Base-by-base conservation (phyloP, 2,113 vertebrate genomes). In the Neodontobutis hainanensis region DNA sequence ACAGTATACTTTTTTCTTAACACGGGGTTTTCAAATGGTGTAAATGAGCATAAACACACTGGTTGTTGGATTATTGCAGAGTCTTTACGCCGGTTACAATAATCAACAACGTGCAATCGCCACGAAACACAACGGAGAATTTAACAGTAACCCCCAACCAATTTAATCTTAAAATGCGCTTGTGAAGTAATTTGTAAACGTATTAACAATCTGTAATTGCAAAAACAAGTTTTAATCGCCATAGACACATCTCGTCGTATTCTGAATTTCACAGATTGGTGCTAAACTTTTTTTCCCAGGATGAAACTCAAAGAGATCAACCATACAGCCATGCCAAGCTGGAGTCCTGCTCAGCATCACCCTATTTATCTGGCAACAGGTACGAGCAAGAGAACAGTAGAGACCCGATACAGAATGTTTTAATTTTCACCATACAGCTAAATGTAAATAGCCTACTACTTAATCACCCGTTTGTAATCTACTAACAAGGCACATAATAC, bases 291-390 rank as follows among this genome's bases (percentile, higher is more conserved):
- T 69, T 60, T 56, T 50, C 71, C 4, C 66, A 92, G 94, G 79
- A 99, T 99, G 97, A 98, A 98, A 91, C 92, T 99, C 51, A 99
- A 99, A 87, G 96, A 97, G 78, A 87, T 99, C 56, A 95, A 95
- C 71, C 95, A 95, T 50, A 97, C 97, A 14, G 97, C 97, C 55
- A 95, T 97, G 87, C 96, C 97, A 93, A 94, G 95, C 43, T 99
- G 97, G 97, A 98, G 97, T 80, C 96, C 96, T 73, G 92, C 94
- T 3, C 94, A 95, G 80, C 95, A 96, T 70, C 95, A 99, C 72
- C 97, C 97, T 11, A 93, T 98, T 84, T 98, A 95, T 80, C 86
- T 99, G 58, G 97, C 97, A 35, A 94, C 97, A 87, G 97, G 97
- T 98, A 87, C 69, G 91, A 77, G 32, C 51, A 35, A 1, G 6